Evolutionary conservation across 2,113 vertebrate species (phyloP).

Genomic region (Cardinalis cardinalis): DNA sequence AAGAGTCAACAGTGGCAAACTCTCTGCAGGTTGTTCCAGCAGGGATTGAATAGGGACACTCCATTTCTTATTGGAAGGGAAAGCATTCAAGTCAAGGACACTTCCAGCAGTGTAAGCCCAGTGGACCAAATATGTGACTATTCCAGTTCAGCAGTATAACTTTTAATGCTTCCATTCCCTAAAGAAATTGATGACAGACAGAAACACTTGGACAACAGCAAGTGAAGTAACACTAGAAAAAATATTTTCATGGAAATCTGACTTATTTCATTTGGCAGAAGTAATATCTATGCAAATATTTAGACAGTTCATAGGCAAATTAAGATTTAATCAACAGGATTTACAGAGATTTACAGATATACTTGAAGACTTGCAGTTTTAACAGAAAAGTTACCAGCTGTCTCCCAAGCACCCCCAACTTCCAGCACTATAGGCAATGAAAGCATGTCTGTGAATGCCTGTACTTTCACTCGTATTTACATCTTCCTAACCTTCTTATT

Average conservation of each 20-base stretch:
- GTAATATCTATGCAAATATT: background rate
- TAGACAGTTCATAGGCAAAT: background rate
- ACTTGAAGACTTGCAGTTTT: background rate
- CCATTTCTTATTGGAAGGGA: background rate
- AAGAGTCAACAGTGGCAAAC: background rate
- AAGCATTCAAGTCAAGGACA: background rate
- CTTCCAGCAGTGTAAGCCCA: background rate
- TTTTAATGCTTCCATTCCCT: background rate
- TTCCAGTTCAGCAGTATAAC: background rate
- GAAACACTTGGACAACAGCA: background rate
- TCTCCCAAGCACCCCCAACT: background rate
- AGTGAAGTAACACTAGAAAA: background rate
- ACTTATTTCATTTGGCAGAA: background rate
- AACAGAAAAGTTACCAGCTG: background rate
- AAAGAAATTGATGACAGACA: background rate
- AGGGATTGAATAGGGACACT: background rate
- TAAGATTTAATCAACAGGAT: background rate
- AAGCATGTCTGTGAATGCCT: background rate
- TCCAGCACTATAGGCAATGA: background rate
- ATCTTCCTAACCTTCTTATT: background rate
- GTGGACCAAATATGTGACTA: background rate
- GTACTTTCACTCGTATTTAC: background rate
- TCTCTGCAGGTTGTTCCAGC: background rate
- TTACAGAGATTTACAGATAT: background rate
- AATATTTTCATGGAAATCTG: background rate